These are phyloP conservation scores for Trissonchulus latispiculum DNA, from an alignment of 2,888 invertebrate genomes.

Conservation along the genomic window DNA sequence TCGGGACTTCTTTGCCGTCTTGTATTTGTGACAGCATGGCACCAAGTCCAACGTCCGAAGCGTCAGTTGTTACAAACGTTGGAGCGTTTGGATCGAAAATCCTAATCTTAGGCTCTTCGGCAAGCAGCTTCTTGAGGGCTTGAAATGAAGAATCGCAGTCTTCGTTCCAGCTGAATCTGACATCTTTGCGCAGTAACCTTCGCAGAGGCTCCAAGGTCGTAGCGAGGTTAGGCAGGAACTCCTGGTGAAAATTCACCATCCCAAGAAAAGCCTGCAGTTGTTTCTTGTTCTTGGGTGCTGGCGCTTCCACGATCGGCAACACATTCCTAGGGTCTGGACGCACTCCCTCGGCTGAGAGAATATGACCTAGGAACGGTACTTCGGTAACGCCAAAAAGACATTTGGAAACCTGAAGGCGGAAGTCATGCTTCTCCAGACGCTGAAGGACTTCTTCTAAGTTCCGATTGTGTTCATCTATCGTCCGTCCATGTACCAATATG, in stretches of 20 bases:
- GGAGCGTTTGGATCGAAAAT: constrained; percentile 10
- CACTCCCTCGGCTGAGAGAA: neutral
- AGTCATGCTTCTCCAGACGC: too few species aligned
- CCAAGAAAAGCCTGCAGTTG: too few species aligned
- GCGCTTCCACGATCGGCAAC: too few species aligned
- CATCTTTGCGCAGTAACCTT: neutral
- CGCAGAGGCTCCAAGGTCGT: neutral
- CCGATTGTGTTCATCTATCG: constrained; percentile 20
- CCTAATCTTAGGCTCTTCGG: too few species aligned
- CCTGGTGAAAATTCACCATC: too few species aligned
- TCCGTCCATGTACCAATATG: constrained; percentile 1
- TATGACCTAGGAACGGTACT: neutral
- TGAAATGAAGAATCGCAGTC: too few species aligned
- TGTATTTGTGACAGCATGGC: neutral
- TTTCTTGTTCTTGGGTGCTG: too few species aligned
- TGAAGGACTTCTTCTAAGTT: too few species aligned
- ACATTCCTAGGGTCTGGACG: too few species aligned
- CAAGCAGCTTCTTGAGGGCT: too few species aligned
- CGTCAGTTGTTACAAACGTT: constrained; percentile 30
- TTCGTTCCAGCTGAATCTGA: neutral
- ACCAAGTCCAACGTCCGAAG: too few species aligned
- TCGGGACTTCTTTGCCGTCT: constrained; percentile 28
- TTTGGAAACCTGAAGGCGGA: too few species aligned
- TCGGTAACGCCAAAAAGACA: neutral
- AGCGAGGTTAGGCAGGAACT: neutral